Base-by-base conservation (phyloP, 37 sponge, comb jelly and placozoan species). In the Aphrocallistes beatrix region DNA sequence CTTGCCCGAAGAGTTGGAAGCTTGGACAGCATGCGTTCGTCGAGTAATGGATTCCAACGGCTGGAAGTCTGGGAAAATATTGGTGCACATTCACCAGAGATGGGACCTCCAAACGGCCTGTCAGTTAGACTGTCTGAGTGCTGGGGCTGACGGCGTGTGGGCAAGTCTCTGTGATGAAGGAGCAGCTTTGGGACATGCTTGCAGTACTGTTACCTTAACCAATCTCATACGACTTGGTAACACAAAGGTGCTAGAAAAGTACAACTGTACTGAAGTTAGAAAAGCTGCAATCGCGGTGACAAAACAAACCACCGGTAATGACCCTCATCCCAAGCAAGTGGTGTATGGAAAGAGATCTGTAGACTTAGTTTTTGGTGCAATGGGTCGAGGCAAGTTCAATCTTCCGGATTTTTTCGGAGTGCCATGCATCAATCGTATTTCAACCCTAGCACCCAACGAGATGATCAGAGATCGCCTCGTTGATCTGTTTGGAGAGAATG, bases 101-200 rank as follows among this genome's bases (percentile, higher is more conserved):
- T 94, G 94, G 94, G 94, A 83, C 34, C 86, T 91, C 6, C 86
- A 82, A 50, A 86, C 84, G 8, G 91, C 92, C 0, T 38, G 91
- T 0, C 87, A 87, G 47, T 85, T 94, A 36, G 91, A 88, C 32
- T 92, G 92, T 87, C 89, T 94, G 16, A 84, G 86, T 39, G 84
- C 50, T 38, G 95, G 95, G 38, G 95, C 92, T 0, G 87, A 92
- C 51, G 95, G 95, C 19, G 88, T 94, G 8, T 94, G 95, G 95
- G 89, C 90, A 37, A 90, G 92, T 47, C 19, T 94, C 40, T 94
- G 92, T 37, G 91, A 87, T 10, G 95, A 94, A 84, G 95, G 95
- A 30, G 95, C 95, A 36, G 92, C 92, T 17, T 1, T 94, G 51
- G 95, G 95, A 0, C 95, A 94, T 38, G 92, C 95, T 3, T 89